phyloP scores from a whole-genome alignment of 2,888 invertebrate genomes.

The Melinaea marsaeus region DNA sequence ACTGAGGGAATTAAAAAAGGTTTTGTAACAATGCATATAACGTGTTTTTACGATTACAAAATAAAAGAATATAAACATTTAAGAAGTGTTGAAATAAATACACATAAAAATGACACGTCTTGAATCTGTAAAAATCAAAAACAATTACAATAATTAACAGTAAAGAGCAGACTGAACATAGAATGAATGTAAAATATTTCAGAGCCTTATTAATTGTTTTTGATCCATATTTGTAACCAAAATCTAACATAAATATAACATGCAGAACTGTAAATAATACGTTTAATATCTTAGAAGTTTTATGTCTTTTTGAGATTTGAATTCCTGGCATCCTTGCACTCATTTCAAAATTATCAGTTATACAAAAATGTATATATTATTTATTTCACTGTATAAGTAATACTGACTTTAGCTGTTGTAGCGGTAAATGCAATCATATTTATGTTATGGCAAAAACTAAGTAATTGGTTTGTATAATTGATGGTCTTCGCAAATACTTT shows the following conservation, averaged over 20 bases:
- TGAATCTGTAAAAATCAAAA: background rate
- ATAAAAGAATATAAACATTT: constrained; percentile 5
- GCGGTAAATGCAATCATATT: no score
- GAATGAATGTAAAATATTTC: constrained; percentile 5
- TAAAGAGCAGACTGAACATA: background rate
- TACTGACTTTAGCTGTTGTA: no score
- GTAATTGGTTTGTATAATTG: no score
- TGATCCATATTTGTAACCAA: constrained; percentile 13
- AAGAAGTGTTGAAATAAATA: constrained; percentile 1
- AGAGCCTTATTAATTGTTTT: background rate
- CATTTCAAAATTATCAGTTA: background rate
- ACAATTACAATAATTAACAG: background rate
- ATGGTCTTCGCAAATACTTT: no score
- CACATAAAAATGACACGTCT: background rate
- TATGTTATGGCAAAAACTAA: no score
- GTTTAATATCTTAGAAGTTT: constrained; percentile 1
- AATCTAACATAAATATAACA: constrained; percentile 13
- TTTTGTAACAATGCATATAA: constrained; percentile 6
- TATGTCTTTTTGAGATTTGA: constrained; percentile 4
- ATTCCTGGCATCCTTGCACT: background rate
- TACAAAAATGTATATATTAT: no score
- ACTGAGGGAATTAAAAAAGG: background rate
- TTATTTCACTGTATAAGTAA: no score
- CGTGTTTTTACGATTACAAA: constrained; percentile 5
- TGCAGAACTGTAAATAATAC: constrained; percentile 12